phyloP scores from a whole-genome alignment of 2,888 invertebrate species.

The Brachylomia viminalis region DNA sequence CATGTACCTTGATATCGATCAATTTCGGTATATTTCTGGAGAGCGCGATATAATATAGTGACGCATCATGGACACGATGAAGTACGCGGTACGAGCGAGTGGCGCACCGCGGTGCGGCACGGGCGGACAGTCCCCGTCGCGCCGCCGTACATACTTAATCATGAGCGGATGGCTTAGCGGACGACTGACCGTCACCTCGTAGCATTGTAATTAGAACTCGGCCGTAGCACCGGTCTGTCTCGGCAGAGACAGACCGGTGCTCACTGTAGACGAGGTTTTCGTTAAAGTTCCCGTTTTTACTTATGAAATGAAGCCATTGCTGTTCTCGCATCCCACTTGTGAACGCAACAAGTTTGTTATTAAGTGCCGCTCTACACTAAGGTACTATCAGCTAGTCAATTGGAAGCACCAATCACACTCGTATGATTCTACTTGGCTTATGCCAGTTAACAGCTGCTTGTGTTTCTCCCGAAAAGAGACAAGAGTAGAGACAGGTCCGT shows the following conservation, averaged over 20 bases:
- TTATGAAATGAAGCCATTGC: background rate
- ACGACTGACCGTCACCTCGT: slow-evolving; percentile 26
- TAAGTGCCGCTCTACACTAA: background rate
- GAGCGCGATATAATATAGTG: background rate
- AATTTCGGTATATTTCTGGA: background rate
- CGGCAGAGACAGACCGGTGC: too few species aligned
- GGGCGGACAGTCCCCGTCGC: background rate
- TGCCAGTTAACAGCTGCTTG: background rate
- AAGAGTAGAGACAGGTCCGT: background rate
- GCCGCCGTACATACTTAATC: background rate
- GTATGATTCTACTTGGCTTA: background rate
- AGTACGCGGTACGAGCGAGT: background rate
- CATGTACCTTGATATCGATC: background rate
- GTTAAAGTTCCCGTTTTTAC: background rate
- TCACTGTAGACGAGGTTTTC: background rate
- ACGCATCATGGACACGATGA: background rate
- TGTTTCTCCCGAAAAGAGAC: background rate
- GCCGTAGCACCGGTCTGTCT: background rate
- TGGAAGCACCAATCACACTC: background rate
- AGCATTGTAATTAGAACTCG: background rate
- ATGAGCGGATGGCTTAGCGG: slow-evolving; percentile 7
- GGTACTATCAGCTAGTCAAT: background rate
- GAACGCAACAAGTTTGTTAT: background rate
- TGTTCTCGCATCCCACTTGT: background rate
- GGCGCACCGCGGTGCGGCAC: background rate